Evolutionary conservation across 2,113 vertebrate genomes (phyloP).

Genomic region (Anoura caudifer): DNA sequence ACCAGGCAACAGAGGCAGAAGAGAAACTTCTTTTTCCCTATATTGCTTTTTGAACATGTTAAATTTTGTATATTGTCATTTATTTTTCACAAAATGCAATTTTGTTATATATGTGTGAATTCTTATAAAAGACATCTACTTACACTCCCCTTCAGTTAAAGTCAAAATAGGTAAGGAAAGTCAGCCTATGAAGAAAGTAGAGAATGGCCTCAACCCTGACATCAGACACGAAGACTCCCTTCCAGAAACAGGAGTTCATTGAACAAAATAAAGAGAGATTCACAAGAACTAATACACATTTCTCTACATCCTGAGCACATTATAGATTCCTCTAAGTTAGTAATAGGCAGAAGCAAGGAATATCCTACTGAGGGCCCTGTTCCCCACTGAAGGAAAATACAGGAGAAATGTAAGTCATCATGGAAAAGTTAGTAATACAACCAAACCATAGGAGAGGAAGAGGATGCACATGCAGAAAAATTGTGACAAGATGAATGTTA

Average conservation of each 20-base stretch:
- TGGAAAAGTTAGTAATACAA: background rate
- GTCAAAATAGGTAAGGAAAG: background rate
- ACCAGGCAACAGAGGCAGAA: background rate
- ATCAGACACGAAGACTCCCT: background rate
- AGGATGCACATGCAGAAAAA: background rate
- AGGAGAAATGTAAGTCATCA: background rate
- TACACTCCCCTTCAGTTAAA: background rate
- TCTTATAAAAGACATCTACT: background rate
- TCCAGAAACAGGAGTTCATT: background rate
- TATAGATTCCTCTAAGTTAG: background rate
- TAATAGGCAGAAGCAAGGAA: background rate
- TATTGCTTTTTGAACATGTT: background rate
- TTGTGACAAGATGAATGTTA: background rate
- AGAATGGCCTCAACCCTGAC: background rate
- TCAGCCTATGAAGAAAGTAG: background rate
- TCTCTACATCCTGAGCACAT: background rate
- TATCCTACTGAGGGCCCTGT: background rate
- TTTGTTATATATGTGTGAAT: background rate
- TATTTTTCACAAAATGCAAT: background rate
- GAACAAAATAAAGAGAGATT: background rate
- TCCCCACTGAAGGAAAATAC: background rate
- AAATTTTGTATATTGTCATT: background rate
- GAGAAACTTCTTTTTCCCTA: background rate
- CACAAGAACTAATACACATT: background rate
- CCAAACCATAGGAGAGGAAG: background rate